A percentile compares a stretch with the other conserved stretches of the same genome.
phyloP scores from a whole-genome alignment of 2,113 vertebrate species.

The Prolemur simus region DNA sequence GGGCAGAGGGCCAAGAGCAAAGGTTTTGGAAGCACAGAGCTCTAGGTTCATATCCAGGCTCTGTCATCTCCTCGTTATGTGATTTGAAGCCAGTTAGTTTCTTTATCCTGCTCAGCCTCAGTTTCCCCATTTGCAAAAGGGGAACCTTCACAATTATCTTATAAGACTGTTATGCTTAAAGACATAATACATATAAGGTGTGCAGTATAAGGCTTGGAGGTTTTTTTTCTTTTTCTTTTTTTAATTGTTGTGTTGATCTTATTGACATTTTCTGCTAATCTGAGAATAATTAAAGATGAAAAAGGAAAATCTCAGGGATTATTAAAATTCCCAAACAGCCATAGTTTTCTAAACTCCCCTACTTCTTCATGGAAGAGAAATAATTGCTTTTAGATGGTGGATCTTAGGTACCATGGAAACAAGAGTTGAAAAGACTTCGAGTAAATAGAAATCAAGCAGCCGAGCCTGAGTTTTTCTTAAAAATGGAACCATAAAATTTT shows the following conservation, averaged over 20 bases:
- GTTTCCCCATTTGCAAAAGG: not conserved
- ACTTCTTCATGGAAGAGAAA: constrained; percentile 30
- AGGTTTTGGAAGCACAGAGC: not conserved
- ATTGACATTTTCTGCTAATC: not conserved
- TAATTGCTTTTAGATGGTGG: constrained; percentile 50
- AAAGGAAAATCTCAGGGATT: constrained; percentile 20
- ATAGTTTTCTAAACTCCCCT: constrained; percentile 26
- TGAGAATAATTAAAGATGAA: constrained; percentile 45
- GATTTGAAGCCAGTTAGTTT: not conserved
- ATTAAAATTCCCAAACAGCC: constrained; percentile 35
- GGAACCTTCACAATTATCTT: not conserved
- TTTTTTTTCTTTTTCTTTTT: not conserved
- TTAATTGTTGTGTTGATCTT: not conserved
- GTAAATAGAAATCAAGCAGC: constrained; percentile 54
- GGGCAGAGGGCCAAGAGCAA: not conserved
- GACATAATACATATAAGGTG: not conserved
- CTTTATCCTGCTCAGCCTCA: not conserved
- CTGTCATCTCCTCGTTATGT: not conserved
- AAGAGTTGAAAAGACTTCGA: constrained; percentile 47
- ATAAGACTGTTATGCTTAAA: not conserved
- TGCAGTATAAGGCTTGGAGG: not conserved
- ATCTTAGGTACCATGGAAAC: constrained; percentile 66
- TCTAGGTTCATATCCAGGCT: not conserved
- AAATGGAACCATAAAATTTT: constrained; percentile 37
- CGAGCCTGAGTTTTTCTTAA: constrained; percentile 26